Conservation (phyloP, 2,888 invertebrate species). For the Acrobeloides nanus region DNA sequence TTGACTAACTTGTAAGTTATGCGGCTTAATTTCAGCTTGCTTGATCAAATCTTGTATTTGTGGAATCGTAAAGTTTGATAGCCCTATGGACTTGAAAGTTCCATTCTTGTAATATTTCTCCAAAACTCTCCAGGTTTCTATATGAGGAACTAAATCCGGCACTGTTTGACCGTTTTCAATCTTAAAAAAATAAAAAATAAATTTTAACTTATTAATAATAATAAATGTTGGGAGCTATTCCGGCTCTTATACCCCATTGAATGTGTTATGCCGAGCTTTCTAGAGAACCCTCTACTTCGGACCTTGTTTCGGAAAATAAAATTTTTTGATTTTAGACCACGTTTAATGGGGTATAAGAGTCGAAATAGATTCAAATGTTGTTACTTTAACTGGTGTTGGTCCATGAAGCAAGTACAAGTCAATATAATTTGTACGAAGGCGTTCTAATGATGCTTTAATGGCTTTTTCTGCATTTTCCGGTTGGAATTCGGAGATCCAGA, state of each 20-base stretch:
- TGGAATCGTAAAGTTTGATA: conserved; percentile 41
- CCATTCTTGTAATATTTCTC: conserved; percentile 33
- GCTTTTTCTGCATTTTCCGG: conserved; percentile 8
- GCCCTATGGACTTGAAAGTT: conserved; percentile 36
- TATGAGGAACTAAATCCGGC: no score
- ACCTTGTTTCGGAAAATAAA: neutral
- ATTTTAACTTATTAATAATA: no score
- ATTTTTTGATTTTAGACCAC: no score
- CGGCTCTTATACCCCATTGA: no score
- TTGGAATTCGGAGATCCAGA: conserved; percentile 2
- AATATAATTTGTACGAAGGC: conserved; percentile 3
- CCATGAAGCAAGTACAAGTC: conserved; percentile 8
- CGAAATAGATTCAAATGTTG: neutral
- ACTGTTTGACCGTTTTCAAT: no score
- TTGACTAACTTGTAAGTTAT: conserved; percentile 34
- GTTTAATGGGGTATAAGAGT: no score
- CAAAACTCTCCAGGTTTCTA: conserved; percentile 38
- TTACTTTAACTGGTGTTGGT: conserved; percentile 6
- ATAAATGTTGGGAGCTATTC: no score
- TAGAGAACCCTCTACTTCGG: no score
- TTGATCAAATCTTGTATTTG: conserved; percentile 44
- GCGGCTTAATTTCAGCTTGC: conserved; percentile 38
- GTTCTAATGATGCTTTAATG: conserved; percentile 1
- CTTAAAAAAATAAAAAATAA: no score
- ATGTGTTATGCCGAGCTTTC: no score